Evolutionary conservation across 2,797 vertebrate genomes (phyloP).

Genomic region (Chloroceryle inda): DNA sequence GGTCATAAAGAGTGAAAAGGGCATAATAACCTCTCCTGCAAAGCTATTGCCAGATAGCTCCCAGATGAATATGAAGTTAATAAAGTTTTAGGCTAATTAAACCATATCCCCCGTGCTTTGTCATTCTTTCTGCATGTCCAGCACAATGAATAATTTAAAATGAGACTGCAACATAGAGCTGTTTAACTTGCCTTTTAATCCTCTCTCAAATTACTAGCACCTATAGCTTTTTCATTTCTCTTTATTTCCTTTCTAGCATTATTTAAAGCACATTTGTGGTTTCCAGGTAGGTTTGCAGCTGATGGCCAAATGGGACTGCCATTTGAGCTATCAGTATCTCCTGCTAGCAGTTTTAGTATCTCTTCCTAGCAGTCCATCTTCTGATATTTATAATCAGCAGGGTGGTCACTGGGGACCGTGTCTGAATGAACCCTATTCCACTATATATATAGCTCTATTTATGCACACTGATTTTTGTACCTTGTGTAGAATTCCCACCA

Average conservation of each 20-base stretch:
- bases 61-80: not conserved
- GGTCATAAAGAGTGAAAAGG: not conserved
- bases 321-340: not conserved
- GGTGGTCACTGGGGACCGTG: not conserved
- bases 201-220: not conserved
- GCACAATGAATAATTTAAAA: conserved; percentile 42
- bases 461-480: not conserved
- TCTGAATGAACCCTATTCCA: not conserved
- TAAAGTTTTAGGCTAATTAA: conserved; percentile 59
- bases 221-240: not conserved
- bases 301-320: not conserved
- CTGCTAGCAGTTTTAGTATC: not conserved
- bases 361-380: not conserved
- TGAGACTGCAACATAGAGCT: not conserved
- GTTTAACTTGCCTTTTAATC: conserved; percentile 6
- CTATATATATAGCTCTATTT: not conserved
- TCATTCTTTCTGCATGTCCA: conserved; percentile 26
- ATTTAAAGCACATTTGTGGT: not conserved
- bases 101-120: conserved; percentile 18
- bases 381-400: not conserved
- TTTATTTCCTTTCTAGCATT: not conserved
- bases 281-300: not conserved
- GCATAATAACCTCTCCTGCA: not conserved
- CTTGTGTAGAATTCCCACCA: not conserved
- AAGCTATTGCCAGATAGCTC: conserved; percentile 19